A percentile compares a stretch with the other conserved stretches of the same genome.
These are phyloP conservation scores for Chymomyza costata DNA, from an alignment of 1,140 invertebrate genomes.

Conservation along the genomic window DNA sequence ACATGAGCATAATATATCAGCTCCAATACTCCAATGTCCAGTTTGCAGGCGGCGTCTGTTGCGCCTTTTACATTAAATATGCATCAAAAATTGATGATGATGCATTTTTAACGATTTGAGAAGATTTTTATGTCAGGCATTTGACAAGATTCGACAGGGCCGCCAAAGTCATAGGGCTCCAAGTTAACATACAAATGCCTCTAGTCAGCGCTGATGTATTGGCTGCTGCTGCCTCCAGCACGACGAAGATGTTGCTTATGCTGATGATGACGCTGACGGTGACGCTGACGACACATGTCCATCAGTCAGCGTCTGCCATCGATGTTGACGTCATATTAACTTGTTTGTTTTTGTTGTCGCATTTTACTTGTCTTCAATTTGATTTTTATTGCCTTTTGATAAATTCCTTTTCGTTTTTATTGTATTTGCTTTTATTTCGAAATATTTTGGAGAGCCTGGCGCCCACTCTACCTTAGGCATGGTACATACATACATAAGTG, in stretches of 20 bases:
- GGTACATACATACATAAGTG: constrained; percentile 11
- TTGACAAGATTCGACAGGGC: constrained; percentile 55
- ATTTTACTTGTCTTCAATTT: constrained; percentile 46
- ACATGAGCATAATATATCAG: no score
- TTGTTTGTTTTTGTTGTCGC: constrained; percentile 15
- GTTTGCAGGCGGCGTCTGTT: neutral
- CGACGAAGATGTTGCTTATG: no score
- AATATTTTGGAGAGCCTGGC: no score
- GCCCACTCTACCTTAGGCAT: neutral
- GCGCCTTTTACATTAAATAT: constrained; percentile 66
- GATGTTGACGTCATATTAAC: constrained; percentile 13
- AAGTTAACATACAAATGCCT: no score
- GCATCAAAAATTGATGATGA: constrained; percentile 74
- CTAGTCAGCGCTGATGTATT: no score
- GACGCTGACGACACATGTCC: neutral
- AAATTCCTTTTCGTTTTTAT: constrained; percentile 34
- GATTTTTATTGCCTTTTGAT: constrained; percentile 67
- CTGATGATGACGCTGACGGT: no score
- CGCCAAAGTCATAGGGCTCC: no score
- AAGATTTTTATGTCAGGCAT: constrained; percentile 65
- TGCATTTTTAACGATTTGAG: constrained; percentile 72
- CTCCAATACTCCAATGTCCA: constrained; percentile 1
- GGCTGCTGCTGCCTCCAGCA: no score
- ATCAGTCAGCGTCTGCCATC: constrained; percentile 30
- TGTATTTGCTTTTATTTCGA: constrained; percentile 7